phyloP scores from a whole-genome alignment of 2,797 vertebrate species.

The Arvicola amphibius region DNA sequence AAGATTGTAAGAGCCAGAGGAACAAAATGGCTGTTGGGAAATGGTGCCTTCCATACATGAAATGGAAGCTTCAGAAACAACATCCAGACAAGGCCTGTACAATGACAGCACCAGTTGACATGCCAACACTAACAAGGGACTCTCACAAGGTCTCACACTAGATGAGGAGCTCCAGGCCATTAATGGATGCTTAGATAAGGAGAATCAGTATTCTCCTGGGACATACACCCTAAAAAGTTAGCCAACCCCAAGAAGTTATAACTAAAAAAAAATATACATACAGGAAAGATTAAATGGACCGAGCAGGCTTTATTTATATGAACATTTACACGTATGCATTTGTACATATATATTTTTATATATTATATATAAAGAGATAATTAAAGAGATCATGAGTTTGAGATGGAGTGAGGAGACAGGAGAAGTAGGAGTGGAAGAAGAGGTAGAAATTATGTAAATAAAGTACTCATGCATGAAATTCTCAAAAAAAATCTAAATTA shows the following conservation, averaged over 20 bases:
- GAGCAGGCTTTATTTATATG: neutral
- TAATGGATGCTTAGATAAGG: too few species aligned
- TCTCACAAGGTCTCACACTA: neutral
- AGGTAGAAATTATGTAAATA: neutral
- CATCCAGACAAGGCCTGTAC: too few species aligned
- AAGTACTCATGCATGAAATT: neutral
- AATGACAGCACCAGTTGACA: neutral
- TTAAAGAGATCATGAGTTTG: too few species aligned
- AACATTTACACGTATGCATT: too few species aligned
- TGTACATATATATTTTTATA: neutral
- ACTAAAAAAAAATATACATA: neutral
- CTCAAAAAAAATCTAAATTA: neutral
- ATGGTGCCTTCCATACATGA: neutral
- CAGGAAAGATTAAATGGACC: neutral
- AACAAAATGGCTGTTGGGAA: neutral
- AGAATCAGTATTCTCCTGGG: too few species aligned
- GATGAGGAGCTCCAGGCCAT: neutral
- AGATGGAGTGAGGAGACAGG: too few species aligned
- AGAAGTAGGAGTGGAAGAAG: neutral
- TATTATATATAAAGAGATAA: neutral
- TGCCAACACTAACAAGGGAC: neutral
- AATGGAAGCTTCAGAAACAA: neutral
- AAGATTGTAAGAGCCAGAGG: neutral
- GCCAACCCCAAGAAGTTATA: neutral
- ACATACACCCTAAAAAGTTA: neutral